Conservation (phyloP, 1,140 invertebrate species). For the Ceratina calcarata region DNA sequence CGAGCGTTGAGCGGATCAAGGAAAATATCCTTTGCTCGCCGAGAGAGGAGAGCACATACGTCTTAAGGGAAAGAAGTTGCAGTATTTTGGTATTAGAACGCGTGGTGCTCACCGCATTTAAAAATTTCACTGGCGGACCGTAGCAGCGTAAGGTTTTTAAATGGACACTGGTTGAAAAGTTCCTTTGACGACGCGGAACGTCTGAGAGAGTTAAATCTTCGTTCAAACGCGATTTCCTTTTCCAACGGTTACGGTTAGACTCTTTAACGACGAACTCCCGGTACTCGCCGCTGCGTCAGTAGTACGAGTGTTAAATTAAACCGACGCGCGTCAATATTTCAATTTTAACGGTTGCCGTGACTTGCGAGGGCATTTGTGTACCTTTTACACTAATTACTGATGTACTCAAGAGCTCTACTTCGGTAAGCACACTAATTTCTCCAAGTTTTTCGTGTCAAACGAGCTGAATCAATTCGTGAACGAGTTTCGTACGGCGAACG, state of each 20-base stretch:
- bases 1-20: neutral
- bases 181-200: constrained; percentile 35
- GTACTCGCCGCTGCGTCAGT: neutral
- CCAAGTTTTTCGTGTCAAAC: too few species aligned
- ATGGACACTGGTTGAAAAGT: constrained; percentile 6
- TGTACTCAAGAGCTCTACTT: too few species aligned
- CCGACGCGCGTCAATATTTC: neutral
- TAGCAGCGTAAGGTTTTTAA: constrained; percentile 16
- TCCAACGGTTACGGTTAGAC: too few species aligned
- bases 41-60: too few species aligned
- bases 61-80: neutral
- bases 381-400: too few species aligned
- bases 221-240: neutral
- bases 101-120: constrained; percentile 10
- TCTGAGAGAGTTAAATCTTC: constrained; percentile 5
- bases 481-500: too few species aligned
- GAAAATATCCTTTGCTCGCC: neutral
- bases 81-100: constrained; percentile 35
- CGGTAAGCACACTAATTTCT: too few species aligned
- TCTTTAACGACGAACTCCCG: neutral
- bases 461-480: too few species aligned
- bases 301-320: neutral
- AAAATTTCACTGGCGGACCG: constrained; percentile 17
- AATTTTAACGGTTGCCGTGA: neutral
- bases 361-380: too few species aligned